Percentiles rank a stretch among this genome's conserved stretches.
These are phyloP conservation scores for Boloria selene DNA, from an alignment of 2,888 invertebrate species.

Conservation along the genomic window DNA sequence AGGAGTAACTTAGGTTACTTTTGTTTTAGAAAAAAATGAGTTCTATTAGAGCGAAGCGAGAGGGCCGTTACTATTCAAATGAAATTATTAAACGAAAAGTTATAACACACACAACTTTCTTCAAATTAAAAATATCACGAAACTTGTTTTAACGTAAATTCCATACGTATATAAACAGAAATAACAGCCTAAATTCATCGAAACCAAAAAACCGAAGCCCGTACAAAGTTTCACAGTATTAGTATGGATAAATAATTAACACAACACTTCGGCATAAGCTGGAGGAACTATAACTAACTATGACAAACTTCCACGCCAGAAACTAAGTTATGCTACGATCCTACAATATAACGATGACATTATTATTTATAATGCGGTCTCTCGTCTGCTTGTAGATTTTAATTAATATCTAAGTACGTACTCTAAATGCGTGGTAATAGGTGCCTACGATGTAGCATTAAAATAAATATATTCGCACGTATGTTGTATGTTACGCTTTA, in stretches of 20 bases:
- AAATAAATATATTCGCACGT: too few relatives aligned
- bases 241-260: constrained; percentile 42
- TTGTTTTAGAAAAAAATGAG: too few relatives aligned
- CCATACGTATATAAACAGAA: too few relatives aligned
- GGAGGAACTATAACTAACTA: constrained; percentile 39
- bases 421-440: background rate
- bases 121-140: too few relatives aligned
- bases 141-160: too few relatives aligned
- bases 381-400: constrained; percentile 33
- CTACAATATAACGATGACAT: constrained; percentile 40
- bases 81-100: too few relatives aligned
- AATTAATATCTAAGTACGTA: constrained; percentile 26
- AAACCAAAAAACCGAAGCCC: constrained; percentile 15
- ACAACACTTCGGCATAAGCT: constrained; percentile 38
- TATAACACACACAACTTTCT: too few relatives aligned
- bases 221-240: constrained; percentile 37
- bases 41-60: too few relatives aligned
- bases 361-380: constrained; percentile 39
- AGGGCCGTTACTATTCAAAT: background rate
- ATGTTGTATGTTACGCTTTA: too few relatives aligned
- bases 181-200: background rate
- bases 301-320: constrained; percentile 39
- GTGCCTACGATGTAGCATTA: too few relatives aligned
- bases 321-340: constrained; percentile 33
- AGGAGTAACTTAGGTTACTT: too few relatives aligned